Evolutionary conservation across 2,888 invertebrate species (phyloP).

Genomic region (Ochlodes sylvanus): DNA sequence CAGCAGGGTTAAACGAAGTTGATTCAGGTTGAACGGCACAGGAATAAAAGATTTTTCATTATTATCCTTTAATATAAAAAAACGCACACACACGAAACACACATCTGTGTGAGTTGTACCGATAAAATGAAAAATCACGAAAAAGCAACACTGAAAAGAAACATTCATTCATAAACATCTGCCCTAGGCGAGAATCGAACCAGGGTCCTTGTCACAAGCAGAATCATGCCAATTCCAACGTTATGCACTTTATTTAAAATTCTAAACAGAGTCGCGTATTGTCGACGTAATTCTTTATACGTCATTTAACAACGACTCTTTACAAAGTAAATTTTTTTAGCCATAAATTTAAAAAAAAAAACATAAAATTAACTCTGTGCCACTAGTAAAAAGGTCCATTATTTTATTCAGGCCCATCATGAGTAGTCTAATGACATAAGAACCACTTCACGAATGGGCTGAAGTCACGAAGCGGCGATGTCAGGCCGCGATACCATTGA

Average conservation of each 20-base stretch:
- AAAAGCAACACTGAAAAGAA: too few relatives aligned
- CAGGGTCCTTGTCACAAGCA: background rate
- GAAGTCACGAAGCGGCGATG: background rate
- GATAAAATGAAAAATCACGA: background rate
- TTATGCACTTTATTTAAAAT: too few relatives aligned
- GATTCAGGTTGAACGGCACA: too few relatives aligned
- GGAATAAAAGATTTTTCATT: too few relatives aligned
- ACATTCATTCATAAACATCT: too few relatives aligned
- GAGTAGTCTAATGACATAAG: background rate
- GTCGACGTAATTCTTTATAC: too few relatives aligned
- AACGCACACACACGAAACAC: background rate
- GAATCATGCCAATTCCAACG: too few relatives aligned
- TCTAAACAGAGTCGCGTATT: too few relatives aligned
- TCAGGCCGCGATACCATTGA: background rate
- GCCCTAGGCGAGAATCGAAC: background rate
- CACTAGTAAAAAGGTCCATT: background rate
- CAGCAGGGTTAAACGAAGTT: too few relatives aligned
- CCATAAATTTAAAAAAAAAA: too few relatives aligned
- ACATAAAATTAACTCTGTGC: background rate
- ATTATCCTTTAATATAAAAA: background rate
- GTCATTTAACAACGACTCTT: too few relatives aligned
- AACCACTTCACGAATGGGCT: slow-evolving; percentile 1
- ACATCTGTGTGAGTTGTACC: background rate
- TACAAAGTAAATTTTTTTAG: too few relatives aligned
- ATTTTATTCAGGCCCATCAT: background rate